Conservation (phyloP, 2,113 vertebrate species). For the Centropus unirufus region DNA sequence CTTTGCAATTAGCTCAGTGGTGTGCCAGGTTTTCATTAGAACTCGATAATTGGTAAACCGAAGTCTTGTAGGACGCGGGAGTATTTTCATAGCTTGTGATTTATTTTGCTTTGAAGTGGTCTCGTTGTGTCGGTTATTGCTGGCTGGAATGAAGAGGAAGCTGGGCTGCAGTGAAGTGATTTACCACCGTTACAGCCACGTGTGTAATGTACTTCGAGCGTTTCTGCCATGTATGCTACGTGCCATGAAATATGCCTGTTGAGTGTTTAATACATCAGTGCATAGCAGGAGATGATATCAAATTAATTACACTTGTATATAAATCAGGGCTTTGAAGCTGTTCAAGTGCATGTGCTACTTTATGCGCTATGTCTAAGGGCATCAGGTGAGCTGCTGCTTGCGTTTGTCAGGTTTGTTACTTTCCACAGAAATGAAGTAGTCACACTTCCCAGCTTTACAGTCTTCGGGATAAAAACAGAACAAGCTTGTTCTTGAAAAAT, state of each 20-base stretch:
- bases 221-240: not conserved
- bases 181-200: not conserved
- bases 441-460: accelerated
- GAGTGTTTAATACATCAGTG: not conserved
- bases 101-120: not conserved
- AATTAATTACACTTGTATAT: conserved; percentile 6
- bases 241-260: not conserved
- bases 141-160: not conserved
- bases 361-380: not conserved
- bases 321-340: not conserved
- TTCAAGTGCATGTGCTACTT: not conserved
- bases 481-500: not conserved
- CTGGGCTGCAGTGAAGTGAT: not conserved
- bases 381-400: not conserved
- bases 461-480: accelerated
- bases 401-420: not conserved
- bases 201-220: not conserved
- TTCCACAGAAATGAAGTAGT: not conserved
- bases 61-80: not conserved
- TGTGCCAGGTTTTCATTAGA: not conserved
- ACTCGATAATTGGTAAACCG: not conserved
- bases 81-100: not conserved
- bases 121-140: not conserved
- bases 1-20: not conserved
- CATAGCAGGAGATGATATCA: not conserved